Conservation (phyloP, 2,888 invertebrate species). For the Orthosia cruda region DNA sequence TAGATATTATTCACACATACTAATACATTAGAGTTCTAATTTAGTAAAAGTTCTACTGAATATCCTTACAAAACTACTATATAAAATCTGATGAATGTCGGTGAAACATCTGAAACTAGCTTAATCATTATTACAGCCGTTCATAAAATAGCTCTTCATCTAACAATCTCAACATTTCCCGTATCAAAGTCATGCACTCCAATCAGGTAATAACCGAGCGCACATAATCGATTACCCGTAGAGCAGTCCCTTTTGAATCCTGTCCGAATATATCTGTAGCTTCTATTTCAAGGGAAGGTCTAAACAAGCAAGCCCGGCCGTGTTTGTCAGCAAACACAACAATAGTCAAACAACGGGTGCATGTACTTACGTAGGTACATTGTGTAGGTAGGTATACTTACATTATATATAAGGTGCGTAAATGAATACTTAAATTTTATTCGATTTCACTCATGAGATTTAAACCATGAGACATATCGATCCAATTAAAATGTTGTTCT, state of each 20-base stretch:
- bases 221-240: conserved; percentile 37
- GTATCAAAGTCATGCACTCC: conserved; percentile 14
- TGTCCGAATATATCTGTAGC: conserved; percentile 53
- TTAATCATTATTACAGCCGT: neutral
- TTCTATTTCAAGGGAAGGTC: conserved; percentile 65
- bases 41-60: no score
- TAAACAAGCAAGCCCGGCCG: conserved; percentile 67
- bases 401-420: no score
- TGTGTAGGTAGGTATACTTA: neutral
- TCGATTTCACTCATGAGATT: no score
- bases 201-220: conserved; percentile 11
- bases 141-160: neutral
- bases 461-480: no score
- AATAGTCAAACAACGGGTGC: conserved; percentile 71
- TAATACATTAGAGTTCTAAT: no score
- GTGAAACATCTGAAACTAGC: neutral
- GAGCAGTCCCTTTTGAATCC: conserved; percentile 34
- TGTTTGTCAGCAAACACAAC: conserved; percentile 75
- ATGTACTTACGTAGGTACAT: conserved; percentile 43
- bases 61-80: no score
- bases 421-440: no score
- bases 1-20: no score
- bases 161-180: neutral
- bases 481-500: no score
- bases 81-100: no score